Evolutionary conservation across 2,797 vertebrate genomes (phyloP).

Genomic region (Fistularia tabacaria): DNA sequence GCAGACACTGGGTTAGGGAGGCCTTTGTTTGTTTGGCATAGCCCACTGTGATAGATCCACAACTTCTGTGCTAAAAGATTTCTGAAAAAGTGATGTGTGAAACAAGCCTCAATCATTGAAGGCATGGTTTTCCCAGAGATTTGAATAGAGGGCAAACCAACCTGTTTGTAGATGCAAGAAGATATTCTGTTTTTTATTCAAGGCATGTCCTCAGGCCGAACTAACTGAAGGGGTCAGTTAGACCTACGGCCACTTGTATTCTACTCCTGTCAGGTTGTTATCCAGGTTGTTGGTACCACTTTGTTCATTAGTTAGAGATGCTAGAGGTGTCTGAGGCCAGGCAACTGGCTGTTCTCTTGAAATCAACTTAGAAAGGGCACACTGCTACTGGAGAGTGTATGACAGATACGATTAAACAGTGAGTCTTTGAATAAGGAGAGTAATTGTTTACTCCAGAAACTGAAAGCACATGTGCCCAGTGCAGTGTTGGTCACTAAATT

Average conservation of each 20-base stretch:
- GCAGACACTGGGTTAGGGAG: constrained; percentile 47
- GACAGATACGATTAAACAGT: no score
- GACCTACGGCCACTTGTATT: no score
- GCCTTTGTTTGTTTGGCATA: constrained; percentile 52
- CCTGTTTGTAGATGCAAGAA: not conserved
- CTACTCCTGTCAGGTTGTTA: not conserved
- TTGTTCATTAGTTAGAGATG: not conserved
- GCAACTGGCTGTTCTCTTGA: no score
- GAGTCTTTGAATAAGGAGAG: no score
- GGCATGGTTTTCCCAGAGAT: not conserved
- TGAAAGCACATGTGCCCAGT: not conserved
- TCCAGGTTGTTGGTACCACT: not conserved
- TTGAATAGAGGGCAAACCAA: not conserved
- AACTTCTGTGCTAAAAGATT: constrained; percentile 40
- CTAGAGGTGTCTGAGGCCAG: no score
- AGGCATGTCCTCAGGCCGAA: not conserved
- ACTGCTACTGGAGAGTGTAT: no score
- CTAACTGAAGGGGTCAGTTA: not conserved
- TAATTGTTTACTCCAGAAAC: not conserved
- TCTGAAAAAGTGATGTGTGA: constrained; percentile 4
- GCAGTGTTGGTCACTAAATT: not conserved
- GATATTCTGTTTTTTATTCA: not conserved
- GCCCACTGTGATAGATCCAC: constrained; percentile 44
- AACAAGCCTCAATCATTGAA: not conserved
- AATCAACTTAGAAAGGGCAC: no score